Evolutionary conservation across 2,888 invertebrate species (phyloP).

Genomic region (Anagyrus pseudococci): DNA sequence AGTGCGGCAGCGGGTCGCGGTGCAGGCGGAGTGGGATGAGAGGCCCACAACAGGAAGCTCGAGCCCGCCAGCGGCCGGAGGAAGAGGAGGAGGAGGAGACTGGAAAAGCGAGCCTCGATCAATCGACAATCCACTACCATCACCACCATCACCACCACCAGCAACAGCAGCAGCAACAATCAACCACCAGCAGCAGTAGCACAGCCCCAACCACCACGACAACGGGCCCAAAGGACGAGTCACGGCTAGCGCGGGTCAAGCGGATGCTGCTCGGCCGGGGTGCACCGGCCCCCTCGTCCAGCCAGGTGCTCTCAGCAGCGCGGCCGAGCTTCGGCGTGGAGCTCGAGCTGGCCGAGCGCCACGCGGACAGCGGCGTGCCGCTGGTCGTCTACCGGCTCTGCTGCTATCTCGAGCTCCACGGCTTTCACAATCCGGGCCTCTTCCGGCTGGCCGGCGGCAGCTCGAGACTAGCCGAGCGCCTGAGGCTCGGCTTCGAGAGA

Average conservation of each 20-base stretch:
- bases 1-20: slow-evolving; percentile 62
- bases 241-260: slow-evolving; percentile 58
- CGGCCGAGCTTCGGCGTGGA: slow-evolving; percentile 52
- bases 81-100: too few species aligned
- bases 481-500: slow-evolving; percentile 64
- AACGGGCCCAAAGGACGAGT: slow-evolving; percentile 53
- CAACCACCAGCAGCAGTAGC: slow-evolving; percentile 40
- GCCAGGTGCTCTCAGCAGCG: slow-evolving; percentile 7
- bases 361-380: slow-evolving; percentile 59
- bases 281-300: not conserved
- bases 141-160: too few species aligned
- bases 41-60: slow-evolving; percentile 60
- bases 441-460: slow-evolving; percentile 67
- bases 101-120: too few species aligned
- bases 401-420: slow-evolving; percentile 61
- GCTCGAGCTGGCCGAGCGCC: slow-evolving; percentile 54
- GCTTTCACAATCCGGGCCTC: slow-evolving; percentile 55
- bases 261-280: slow-evolving; percentile 55
- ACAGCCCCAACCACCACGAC: slow-evolving; percentile 40
- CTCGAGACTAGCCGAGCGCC: slow-evolving; percentile 63
- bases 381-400: slow-evolving; percentile 61
- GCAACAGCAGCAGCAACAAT: slow-evolving; percentile 37
- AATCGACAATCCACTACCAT: too few species aligned
- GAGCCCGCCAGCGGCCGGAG: slow-evolving; percentile 50
- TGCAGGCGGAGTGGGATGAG: slow-evolving; percentile 61